Percentiles rank a stretch among this genome's conserved stretches.
phyloP scores from a whole-genome alignment of 2,888 invertebrate genomes.

The Hipparchia semele region DNA sequence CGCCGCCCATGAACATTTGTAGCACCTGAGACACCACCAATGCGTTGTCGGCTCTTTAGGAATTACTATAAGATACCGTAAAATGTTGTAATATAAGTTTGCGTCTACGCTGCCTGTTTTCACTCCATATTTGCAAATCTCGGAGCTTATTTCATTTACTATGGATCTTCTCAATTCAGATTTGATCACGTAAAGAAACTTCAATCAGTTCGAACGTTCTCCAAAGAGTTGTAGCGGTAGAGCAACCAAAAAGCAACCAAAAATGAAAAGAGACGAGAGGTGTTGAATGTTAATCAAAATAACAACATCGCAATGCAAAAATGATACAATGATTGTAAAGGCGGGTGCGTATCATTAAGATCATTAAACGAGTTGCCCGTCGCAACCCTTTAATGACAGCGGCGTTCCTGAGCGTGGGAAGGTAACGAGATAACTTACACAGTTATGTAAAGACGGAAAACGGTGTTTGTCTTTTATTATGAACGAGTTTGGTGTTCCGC shows the following conservation, averaged over 20 bases:
- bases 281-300: slow-evolving; percentile 36
- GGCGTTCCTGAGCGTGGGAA: slow-evolving; percentile 69
- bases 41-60: too few relatives aligned
- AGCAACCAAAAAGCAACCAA: not conserved
- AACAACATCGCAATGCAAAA: slow-evolving; percentile 45
- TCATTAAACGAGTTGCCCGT: slow-evolving; percentile 50
- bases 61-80: not conserved
- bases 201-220: too few relatives aligned
- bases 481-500: slow-evolving; percentile 46
- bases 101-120: too few relatives aligned
- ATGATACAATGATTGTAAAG: slow-evolving; percentile 46
- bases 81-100: not conserved
- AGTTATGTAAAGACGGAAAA: slow-evolving; percentile 75
- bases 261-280: slow-evolving; percentile 7
- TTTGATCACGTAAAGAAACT: too few relatives aligned
- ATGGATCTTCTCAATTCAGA: too few relatives aligned
- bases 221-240: not conserved
- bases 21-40: too few relatives aligned
- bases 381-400: slow-evolving; percentile 50
- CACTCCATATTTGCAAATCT: too few relatives aligned
- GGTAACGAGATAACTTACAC: slow-evolving; percentile 57
- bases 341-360: slow-evolving; percentile 51
- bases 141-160: too few relatives aligned
- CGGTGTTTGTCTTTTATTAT: slow-evolving; percentile 63
- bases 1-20: too few relatives aligned